Base-by-base conservation (phyloP, 2,797 vertebrate genomes). In the Phaenicophaeus curvirostris region DNA sequence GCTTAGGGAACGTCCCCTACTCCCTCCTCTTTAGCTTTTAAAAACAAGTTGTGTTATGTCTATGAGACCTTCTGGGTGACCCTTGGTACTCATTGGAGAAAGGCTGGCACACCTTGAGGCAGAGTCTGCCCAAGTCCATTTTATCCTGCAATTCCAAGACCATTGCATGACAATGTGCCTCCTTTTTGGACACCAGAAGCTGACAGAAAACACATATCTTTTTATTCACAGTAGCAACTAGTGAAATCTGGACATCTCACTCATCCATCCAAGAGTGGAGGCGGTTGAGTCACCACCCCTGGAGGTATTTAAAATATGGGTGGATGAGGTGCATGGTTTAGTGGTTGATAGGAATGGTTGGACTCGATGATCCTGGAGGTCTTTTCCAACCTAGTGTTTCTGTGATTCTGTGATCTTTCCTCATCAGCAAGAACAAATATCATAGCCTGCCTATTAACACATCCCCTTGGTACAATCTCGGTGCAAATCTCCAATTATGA, bases 41-140 rank as follows among this genome's bases (percentile, higher is more conserved):
- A 65, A 46, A 54, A 37, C 30, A 39, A 11, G 21, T 46, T 63
- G 11, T 23, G 18, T 19, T 9, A 15, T 19, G 3, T 37, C 35
- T 71, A 8, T 6, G 11, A 0, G 3, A 61, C 8, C 3, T 1
- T 65, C 74, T 61, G 16, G 2, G 4, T 67, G 80, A 13, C 31
- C 41, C 39, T 39, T 3, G 2, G 18, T 16, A 41, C 72, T 23
- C 3, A 1, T 6, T 63, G n/a, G n/a, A 85, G 61, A 55, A 74
- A 76, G 33, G 13, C 4, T 62, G n/a, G 13, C 2, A 5, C 9
- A 8, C 51, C 41, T 78, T 78, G 79, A 65, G 21, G 62, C 6
- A 3, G 9, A 66, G 44, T 31, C 37, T 79, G 25, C 44, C 25
- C 44, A 67, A 27, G 17, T 20, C 21, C 12, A 20, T 77, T 74